phyloP scores from a whole-genome alignment of 1,140 invertebrate genomes.

The Camponotus pennsylvanicus region DNA sequence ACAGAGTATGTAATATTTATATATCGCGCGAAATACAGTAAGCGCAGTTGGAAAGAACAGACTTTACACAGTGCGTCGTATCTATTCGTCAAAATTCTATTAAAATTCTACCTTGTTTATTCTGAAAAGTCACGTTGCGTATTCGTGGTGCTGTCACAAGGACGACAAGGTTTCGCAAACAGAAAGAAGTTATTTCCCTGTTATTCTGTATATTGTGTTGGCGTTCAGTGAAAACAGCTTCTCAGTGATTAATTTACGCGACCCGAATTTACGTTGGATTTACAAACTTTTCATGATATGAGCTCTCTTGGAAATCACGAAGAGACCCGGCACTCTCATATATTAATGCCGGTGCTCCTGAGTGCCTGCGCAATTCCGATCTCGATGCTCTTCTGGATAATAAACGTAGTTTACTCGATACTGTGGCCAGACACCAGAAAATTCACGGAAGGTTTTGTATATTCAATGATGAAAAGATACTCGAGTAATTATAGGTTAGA shows the following conservation, averaged over 20 bases:
- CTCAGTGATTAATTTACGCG: not conserved
- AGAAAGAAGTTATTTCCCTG: no score
- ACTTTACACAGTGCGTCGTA: no score
- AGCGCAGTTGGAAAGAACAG: no score
- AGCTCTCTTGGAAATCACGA: constrained; percentile 11
- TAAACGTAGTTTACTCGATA: constrained; percentile 89
- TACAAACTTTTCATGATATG: constrained; percentile 20
- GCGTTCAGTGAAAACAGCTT: not conserved
- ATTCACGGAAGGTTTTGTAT: constrained; percentile 86
- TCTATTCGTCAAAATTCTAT: no score
- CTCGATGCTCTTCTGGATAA: constrained; percentile 91
- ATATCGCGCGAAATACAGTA: no score
- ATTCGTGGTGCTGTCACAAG: no score
- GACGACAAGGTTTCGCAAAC: no score
- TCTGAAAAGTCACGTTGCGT: no score
- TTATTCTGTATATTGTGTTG: not conserved
- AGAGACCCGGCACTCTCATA: constrained; percentile 56
- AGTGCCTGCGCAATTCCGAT: constrained; percentile 90
- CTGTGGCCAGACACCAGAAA: constrained; percentile 84
- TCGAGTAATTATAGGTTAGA: constrained; percentile 1
- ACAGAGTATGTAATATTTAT: no score
- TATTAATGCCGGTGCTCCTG: constrained; percentile 88
- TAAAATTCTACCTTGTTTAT: no score
- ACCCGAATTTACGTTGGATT: not conserved
- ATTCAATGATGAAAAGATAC: not conserved